These are phyloP conservation scores for Acanthis flammea DNA, from an alignment of 2,797 vertebrate genomes.

Conservation along the genomic window DNA sequence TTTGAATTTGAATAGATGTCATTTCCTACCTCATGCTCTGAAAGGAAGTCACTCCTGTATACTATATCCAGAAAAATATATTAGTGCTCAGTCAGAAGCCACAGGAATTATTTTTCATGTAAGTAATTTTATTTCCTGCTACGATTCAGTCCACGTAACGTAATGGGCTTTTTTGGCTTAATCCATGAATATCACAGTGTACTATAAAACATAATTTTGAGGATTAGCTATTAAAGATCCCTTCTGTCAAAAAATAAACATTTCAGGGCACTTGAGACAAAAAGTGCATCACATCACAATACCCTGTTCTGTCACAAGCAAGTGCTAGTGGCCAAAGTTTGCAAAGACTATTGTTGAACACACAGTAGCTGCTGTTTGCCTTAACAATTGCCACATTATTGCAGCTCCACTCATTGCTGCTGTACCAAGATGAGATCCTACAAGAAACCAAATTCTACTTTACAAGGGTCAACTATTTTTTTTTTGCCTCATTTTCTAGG, in stretches of 20 bases:
- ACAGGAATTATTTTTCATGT: not conserved
- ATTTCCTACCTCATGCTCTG: not conserved
- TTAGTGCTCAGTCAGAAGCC: not conserved
- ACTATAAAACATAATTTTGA: not conserved
- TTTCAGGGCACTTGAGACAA: not conserved
- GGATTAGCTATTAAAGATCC: not conserved
- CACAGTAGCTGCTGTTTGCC: conserved; percentile 9
- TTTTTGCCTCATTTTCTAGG: not conserved
- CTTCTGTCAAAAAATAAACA: not conserved
- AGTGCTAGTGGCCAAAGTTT: not conserved
- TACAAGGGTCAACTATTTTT: not conserved
- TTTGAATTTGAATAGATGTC: conserved; percentile 10
- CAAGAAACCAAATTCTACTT: not conserved
- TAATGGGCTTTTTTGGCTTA: not conserved
- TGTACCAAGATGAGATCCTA: not conserved
- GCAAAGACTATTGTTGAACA: not conserved
- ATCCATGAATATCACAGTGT: accelerated
- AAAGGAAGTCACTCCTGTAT: not conserved
- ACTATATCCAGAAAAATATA: not conserved
- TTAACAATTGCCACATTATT: conserved; percentile 11
- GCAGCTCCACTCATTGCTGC: not conserved
- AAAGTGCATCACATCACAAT: not conserved
- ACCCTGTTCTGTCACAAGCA: not conserved
- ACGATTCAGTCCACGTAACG: not conserved
- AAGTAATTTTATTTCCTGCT: not conserved